phyloP scores from a whole-genome alignment of 2,888 invertebrate species.

The Phorcus lineatus region DNA sequence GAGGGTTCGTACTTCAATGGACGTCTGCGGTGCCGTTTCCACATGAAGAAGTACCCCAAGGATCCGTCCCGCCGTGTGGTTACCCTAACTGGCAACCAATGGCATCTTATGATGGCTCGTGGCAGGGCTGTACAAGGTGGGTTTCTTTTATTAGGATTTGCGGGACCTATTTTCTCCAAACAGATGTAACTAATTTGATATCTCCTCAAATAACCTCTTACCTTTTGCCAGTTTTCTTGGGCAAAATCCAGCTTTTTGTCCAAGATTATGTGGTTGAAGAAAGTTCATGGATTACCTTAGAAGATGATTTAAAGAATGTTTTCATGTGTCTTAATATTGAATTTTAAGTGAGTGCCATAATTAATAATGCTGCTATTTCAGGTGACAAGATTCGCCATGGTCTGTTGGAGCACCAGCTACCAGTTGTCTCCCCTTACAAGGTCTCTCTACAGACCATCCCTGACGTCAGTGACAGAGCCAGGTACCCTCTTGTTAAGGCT shows the following conservation, averaged over 20 bases:
- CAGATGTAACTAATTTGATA: too few relatives aligned
- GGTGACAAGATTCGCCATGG: conserved; percentile 57
- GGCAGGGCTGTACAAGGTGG: conserved; percentile 54
- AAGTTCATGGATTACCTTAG: too few relatives aligned
- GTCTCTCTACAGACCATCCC: conserved; percentile 48
- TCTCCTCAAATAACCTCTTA: too few relatives aligned
- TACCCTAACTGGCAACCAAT: conserved; percentile 48
- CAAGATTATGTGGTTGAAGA: too few relatives aligned
- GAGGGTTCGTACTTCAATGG: conserved; percentile 62
- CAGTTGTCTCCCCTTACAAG: conserved; percentile 57
- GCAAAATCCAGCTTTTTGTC: too few relatives aligned
- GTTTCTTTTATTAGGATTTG: not conserved
- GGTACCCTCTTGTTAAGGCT: conserved; percentile 72
- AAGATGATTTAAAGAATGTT: too few relatives aligned
- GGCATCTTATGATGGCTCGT: conserved; percentile 63
- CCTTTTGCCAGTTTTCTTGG: too few relatives aligned
- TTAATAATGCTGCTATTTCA: conserved; percentile 37
- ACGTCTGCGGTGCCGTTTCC: conserved; percentile 61
- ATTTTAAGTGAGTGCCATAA: not conserved
- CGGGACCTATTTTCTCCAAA: not conserved
- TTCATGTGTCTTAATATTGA: not conserved
- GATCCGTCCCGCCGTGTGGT: conserved; percentile 43
- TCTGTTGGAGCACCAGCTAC: conserved; percentile 58
- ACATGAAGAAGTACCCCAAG: conserved; percentile 37
- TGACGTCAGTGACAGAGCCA: conserved; percentile 59